Evolutionary conservation across 2,797 vertebrate species (phyloP), one percentile per base, ranked within the genome.

Genomic region (Glossophaga mutica): DNA sequence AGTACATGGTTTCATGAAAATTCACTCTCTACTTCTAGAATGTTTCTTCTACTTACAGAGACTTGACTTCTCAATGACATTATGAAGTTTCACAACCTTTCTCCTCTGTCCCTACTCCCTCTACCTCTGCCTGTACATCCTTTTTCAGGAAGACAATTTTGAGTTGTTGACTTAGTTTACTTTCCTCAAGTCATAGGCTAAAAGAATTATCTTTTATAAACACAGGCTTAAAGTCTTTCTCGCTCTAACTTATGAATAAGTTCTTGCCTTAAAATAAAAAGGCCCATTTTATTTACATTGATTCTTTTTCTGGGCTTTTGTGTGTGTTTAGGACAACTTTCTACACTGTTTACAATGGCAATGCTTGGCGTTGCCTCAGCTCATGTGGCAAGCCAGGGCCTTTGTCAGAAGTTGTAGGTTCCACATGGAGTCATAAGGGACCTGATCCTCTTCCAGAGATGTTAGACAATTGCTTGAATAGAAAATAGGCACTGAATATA

Each of bases 1-100:
- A 93, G 42, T 55, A 19, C 82, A 48, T 86, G 73, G 91, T 94
- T 97, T 87, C 22, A 79, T 71, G 84, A 92, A 96, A 96, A 96
- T 92, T 52, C 32, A 70, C 39, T 94, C 89, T 96, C 78, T 77
- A 50, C 46, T 55, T 94, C 84, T 84, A 77, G 42, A 86, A 62
- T 81, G 18, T 74, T 92, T 84, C 65, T 88, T 85, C 67, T 37
- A 11, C 9, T 95, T 39, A 77, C 34, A 76, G 59, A 84, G 52
- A 87, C 16, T 85, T 95, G 76, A n/a, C 37, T 90, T 94, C 88
- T 90, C 48, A 55, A 5, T 76, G 79, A 82, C 15, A 2, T 90
- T 82, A 19, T 4, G n/a, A 76, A 92, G 8, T 0, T 3, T 52
- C 18, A 90, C 24, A 22, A 19, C 29, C 62, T 93, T 78, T 78